Base-by-base conservation (phyloP, 2,888 invertebrate genomes). In the Cynaeus angustus region DNA sequence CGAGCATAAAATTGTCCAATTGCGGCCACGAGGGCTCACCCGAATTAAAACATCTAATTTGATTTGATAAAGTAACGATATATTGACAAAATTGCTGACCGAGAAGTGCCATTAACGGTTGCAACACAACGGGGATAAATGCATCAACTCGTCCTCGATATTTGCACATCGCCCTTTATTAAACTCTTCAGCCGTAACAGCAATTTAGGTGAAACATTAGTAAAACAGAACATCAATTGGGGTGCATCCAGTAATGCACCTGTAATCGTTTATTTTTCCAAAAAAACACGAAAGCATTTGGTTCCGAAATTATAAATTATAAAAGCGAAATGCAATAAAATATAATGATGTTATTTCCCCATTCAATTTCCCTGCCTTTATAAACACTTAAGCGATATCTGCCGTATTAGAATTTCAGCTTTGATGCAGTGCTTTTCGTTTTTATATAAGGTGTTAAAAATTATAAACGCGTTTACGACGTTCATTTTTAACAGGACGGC, bases 391-490 rank as follows among this genome's bases (percentile, higher is more conserved):
- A 65, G 53, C 62, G 62, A 38, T 62, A 62, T 62, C 52, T 62
- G 62, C 62, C 62, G 65, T 65, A 65, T 55, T 50, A 65, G 53
- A 43, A 33, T 55, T 33, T 55, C 53, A 53, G 38, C 65, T 72
- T 68, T 64, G 71, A 72, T 64, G 70, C 58, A 64, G 71, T 64
- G 46, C 70, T 72, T 77, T 75, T 74, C 72, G 55, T 77, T 77
- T 70, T 74, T 55, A 45, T 28, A 45, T 73, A 73, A 77, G 78
- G 80, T 76, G 79, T 75, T 77, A 76, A 78, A 81, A 82, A 82
- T 82, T 80, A 81, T 78, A 77, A 81, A 79, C 75, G 78, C 75
- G 77, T 79, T 80, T 78, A 78, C 78, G 77, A 78, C 77, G 71
- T 79, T 79, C 78, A 76, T 81, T 83, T 81, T 80, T 80, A 77